Evolutionary conservation across 2,888 invertebrate species (phyloP).

Genomic region (Lycaena phlaeas): DNA sequence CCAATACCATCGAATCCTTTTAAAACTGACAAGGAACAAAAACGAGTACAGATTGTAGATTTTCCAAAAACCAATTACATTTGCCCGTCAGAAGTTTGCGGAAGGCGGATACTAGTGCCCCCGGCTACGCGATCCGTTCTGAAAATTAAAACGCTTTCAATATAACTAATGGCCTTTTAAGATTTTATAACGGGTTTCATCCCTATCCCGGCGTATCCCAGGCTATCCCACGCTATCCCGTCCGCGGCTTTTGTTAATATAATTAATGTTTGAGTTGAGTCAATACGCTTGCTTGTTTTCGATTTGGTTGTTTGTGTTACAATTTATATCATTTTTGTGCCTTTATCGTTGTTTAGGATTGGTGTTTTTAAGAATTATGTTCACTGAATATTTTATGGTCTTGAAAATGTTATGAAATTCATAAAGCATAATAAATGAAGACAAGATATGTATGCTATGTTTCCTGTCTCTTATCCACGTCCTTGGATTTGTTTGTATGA

Average conservation of each 20-base stretch:
- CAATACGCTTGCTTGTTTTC: background rate
- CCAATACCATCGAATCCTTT: conserved; percentile 17
- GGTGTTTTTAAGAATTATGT: too few species aligned
- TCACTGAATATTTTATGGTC: too few species aligned
- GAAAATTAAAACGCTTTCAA: conserved; percentile 31
- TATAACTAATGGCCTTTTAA: conserved; percentile 31
- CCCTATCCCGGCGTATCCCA: conserved; percentile 24
- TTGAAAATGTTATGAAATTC: too few species aligned
- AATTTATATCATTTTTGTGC: too few species aligned
- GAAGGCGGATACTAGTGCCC: conserved; percentile 21
- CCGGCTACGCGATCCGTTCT: conserved; percentile 22
- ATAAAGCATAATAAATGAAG: too few species aligned
- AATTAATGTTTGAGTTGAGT: conserved; percentile 16
- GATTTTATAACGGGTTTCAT: conserved; percentile 28
- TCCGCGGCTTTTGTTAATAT: conserved; percentile 21
- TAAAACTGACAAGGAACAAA: conserved; percentile 15
- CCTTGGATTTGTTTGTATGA: too few species aligned
- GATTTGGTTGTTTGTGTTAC: background rate
- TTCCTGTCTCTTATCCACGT: too few species aligned
- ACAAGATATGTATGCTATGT: too few species aligned
- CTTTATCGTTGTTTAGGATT: too few species aligned
- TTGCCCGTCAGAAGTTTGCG: conserved; percentile 23
- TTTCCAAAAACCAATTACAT: conserved; percentile 32
- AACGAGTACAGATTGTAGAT: conserved; percentile 11
- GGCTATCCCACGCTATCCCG: conserved; percentile 12